Evolutionary conservation across 1,140 invertebrate species (phyloP).

Genomic region (Calephelis virginiensis): DNA sequence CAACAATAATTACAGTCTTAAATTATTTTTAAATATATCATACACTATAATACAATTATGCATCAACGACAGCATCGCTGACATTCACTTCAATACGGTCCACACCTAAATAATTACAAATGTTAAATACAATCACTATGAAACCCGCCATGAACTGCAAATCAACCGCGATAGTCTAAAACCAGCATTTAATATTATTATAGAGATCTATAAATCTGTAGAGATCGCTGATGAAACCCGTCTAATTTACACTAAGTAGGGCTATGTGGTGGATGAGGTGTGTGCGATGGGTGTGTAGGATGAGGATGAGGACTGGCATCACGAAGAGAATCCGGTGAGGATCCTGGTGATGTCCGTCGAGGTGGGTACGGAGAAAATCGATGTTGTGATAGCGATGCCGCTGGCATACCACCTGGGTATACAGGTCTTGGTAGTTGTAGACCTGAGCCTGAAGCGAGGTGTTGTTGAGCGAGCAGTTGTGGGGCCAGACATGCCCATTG

Average conservation of each 20-base stretch:
- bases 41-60: conserved; percentile 68
- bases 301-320: conserved; percentile 77
- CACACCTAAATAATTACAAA: conserved; percentile 5
- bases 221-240: background rate
- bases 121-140: conserved; percentile 5
- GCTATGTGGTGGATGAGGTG: conserved; percentile 75
- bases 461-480: conserved; percentile 76
- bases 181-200: conserved; percentile 14
- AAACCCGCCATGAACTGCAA: conserved; percentile 19
- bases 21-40: conserved; percentile 66
- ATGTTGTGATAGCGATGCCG: conserved; percentile 75
- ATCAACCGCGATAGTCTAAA: conserved; percentile 18
- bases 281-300: conserved; percentile 49
- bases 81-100: background rate
- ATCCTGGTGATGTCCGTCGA: conserved; percentile 66
- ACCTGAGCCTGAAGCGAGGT: conserved; percentile 67
- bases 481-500: conserved; percentile 82
- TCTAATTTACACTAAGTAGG: conserved; percentile 69
- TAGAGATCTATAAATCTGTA: conserved; percentile 13
- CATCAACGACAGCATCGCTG: background rate
- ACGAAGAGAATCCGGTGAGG: conserved; percentile 79
- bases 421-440: conserved; percentile 77
- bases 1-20: conserved; percentile 69
- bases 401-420: conserved; percentile 68
- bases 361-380: conserved; percentile 80